A percentile compares a stretch with the other conserved stretches of the same genome.
These are phyloP conservation scores for Gymnarchus niloticus DNA, from an alignment of 2,113 vertebrate genomes.

Conservation along the genomic window DNA sequence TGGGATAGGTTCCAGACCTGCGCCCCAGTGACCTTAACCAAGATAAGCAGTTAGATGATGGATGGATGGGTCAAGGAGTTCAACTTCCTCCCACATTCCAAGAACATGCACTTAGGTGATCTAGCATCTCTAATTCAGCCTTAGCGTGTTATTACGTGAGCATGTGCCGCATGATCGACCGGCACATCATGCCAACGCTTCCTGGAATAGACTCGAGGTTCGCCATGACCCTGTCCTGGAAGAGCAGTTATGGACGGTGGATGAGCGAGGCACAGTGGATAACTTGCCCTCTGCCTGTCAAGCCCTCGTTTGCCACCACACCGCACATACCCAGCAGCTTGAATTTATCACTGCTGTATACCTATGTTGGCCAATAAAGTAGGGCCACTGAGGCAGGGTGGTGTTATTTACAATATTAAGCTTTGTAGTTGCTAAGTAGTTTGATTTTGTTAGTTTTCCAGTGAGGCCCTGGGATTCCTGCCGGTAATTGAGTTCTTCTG, in stretches of 20 bases:
- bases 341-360: constrained; percentile 54
- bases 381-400: too few species aligned
- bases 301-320: constrained; percentile 51
- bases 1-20: too few species aligned
- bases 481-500: constrained; percentile 8
- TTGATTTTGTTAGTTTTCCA: not conserved
- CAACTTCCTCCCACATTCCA: not conserved
- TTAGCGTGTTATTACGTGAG: not conserved
- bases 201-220: not conserved
- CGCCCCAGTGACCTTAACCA: too few species aligned
- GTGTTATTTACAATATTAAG: not conserved
- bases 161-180: not conserved
- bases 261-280: not conserved
- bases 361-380: constrained; percentile 51
- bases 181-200: not conserved
- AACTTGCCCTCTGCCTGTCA: not conserved
- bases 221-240: not conserved
- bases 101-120: not conserved
- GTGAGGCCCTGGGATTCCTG: not conserved
- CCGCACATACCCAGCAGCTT: constrained; percentile 51
- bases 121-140: too few species aligned
- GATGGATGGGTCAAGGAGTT: too few species aligned
- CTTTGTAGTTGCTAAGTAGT: constrained; percentile 11
- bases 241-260: not conserved
- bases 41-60: too few species aligned